Evolutionary conservation across 2,113 vertebrate genomes (phyloP).

Genomic region (Dendrocopos noguchii): DNA sequence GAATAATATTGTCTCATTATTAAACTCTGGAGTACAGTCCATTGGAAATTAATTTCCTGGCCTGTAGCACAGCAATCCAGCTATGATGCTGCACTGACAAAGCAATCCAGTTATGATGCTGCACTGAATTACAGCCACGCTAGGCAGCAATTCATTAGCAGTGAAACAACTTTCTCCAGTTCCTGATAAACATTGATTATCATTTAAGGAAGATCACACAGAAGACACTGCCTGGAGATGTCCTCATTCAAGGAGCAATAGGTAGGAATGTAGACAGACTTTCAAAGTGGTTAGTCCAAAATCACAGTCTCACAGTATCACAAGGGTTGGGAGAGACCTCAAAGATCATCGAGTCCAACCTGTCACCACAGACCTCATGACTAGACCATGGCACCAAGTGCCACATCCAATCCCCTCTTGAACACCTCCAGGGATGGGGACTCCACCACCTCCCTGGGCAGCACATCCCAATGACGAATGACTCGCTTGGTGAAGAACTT

Average conservation of each 20-base stretch:
- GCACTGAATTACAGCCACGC: not conserved
- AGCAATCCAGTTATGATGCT: not conserved
- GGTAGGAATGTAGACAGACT: not conserved
- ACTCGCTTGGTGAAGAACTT: too few relatives aligned
- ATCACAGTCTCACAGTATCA: too few relatives aligned
- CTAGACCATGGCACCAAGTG: too few relatives aligned
- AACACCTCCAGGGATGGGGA: too few relatives aligned
- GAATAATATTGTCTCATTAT: conserved; percentile 23
- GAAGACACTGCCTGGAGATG: not conserved
- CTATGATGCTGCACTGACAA: too few relatives aligned
- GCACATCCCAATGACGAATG: too few relatives aligned
- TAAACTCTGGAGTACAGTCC: conserved; percentile 16
- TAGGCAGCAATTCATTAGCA: conserved; percentile 38
- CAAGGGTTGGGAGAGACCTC: too few relatives aligned
- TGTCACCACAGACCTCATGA: too few relatives aligned
- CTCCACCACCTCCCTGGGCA: too few relatives aligned
- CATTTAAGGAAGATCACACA: not conserved
- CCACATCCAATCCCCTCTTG: too few relatives aligned
- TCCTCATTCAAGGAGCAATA: not conserved
- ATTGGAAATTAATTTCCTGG: conserved; percentile 45
- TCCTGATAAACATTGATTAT: not conserved
- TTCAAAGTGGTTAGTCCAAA: not conserved
- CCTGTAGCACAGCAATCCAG: not conserved
- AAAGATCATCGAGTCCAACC: too few relatives aligned
- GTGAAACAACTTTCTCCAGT: not conserved